Base-by-base conservation (phyloP, 2,113 vertebrate genomes). In the Zosterops hypoxanthus region DNA sequence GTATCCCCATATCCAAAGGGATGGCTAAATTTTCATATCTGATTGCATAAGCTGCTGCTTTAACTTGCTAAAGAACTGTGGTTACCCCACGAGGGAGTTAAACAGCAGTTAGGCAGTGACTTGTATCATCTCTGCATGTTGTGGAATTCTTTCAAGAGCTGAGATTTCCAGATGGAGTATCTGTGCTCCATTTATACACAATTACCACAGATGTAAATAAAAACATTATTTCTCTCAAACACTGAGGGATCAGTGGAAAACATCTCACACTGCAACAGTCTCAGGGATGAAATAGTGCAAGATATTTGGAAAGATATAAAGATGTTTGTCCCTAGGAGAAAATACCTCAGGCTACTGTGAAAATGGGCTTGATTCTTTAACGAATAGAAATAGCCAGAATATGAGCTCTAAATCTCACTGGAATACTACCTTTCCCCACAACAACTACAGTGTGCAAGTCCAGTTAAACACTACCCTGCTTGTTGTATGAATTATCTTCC, bases 11-110 rank as follows among this genome's bases (percentile, higher is more conserved):
- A 87, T 47, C 92, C 59, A 92, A 93, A 88, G 79, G 41, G 78
- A 94, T 65, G 55, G 50, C 82, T 83, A 63, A 46, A 80, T 95
- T 90, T 95, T 95, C 82, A 42, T 66, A 88, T 80, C 72, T 77
- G 90, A 95, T 66, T 80, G 66, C 63, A 42, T 70, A 93, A 92
- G 78, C 42, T 86, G 46, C 56, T 92, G 61, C 50, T 91, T 95
- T 95, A 72, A 92, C 68, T 92, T 88, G 90, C 68, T 95, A 70
- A 87, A 91, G 60, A 84, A 91, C 56, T 34, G 14, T 44, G 31
- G 71, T 88, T 90, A 84, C 41, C 60, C 80, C 88, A 84, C 14
- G 46, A 95, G 80, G 71, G 94, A 92, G 44, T 26, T 44, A 68
- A 82, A 36, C 39, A 82, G 60, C 65, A 91, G 77, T 76, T 84